Conservation (phyloP, 2,888 invertebrate species). For the Argyresthia goedartella region DNA sequence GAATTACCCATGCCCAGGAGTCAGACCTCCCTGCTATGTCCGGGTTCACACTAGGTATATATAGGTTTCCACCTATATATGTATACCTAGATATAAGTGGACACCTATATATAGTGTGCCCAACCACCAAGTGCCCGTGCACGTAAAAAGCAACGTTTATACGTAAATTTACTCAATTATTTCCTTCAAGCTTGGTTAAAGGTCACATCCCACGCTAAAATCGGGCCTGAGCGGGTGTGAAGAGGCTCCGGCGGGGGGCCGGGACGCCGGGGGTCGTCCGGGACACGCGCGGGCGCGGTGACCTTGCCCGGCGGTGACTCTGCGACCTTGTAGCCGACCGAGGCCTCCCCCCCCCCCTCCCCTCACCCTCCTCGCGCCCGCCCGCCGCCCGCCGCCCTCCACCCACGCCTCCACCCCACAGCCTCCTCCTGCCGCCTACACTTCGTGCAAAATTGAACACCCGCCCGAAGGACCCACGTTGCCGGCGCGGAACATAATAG, state of each 20-base stretch:
- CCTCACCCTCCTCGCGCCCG: constrained; percentile 13
- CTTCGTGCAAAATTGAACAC: constrained; percentile 7
- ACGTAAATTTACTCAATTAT: constrained; percentile 57
- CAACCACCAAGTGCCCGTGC: no score
- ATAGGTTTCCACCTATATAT: no score
- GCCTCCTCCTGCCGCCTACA: constrained; percentile 15
- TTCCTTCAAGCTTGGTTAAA: constrained; percentile 63
- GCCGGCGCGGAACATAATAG: constrained; percentile 25
- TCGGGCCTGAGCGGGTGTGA: constrained; percentile 52
- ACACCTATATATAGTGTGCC: no score
- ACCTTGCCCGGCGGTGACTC: constrained; percentile 71
- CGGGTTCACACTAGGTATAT: no score
- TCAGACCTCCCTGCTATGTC: no score
- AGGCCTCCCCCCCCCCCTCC: constrained; percentile 18
- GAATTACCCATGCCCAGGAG: no score
- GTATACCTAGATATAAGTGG: no score
- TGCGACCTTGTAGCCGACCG: constrained; percentile 64
- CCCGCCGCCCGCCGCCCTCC: constrained; percentile 13
- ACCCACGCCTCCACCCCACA: constrained; percentile 17
- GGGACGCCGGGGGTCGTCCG: constrained; percentile 19
- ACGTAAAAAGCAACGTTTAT: no score
- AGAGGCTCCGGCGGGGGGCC: constrained; percentile 27
- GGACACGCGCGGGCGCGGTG: constrained; percentile 59
- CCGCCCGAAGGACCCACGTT: constrained; percentile 18
- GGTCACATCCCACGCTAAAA: constrained; percentile 66